Evolutionary conservation across 2,888 invertebrate species (phyloP), one percentile per base, ranked within the genome.

Genomic region (Polymixis lichenea): DNA sequence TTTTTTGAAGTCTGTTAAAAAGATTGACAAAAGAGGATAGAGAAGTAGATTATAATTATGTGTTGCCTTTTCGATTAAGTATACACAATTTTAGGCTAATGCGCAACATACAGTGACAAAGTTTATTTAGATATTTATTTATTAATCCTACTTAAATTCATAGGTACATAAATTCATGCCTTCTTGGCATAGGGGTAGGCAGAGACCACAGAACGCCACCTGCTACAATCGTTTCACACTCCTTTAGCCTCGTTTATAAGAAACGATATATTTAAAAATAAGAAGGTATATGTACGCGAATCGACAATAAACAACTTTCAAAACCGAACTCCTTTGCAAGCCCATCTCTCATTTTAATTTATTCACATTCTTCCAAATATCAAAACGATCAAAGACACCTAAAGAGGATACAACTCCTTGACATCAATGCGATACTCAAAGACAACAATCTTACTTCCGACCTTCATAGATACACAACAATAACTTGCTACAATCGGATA

Each of bases 371-470:
- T 13, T 65, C 22, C 13, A 8, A 55, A 28, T 17, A 19, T n/a
- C 9, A 60, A 53, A 55, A 13, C 49, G n/a, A 53, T 55, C 25
- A 43, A 0, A 43, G 5, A 38, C 28, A 46, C 13, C 11, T 11
- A 32, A 66, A 22, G 11, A 72, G 58, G 73, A 76, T 78, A 62
- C 43, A 32, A 17, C 72, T 55, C 64, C 72, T 72, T 72, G 71
- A 68, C 53, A 72, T 74, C 64, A 51, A 82, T 75, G 62, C 53
- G 71, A 65, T 62, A 74, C 70, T 72, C 8, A n/a, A 17, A 69
- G 83, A 85, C 73, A 51, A 77, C 60, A 53, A 79, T 85, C 79
- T 70, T 9, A 49, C 68, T 65, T 84, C 83, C 86, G 83, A 49
- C 79, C 79, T 74, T 79, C 55, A 22, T 43, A 32, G 4, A 55